These are phyloP conservation scores for Tachystola acroxantha DNA, from an alignment of 2,888 invertebrate species.

Conservation along the genomic window DNA sequence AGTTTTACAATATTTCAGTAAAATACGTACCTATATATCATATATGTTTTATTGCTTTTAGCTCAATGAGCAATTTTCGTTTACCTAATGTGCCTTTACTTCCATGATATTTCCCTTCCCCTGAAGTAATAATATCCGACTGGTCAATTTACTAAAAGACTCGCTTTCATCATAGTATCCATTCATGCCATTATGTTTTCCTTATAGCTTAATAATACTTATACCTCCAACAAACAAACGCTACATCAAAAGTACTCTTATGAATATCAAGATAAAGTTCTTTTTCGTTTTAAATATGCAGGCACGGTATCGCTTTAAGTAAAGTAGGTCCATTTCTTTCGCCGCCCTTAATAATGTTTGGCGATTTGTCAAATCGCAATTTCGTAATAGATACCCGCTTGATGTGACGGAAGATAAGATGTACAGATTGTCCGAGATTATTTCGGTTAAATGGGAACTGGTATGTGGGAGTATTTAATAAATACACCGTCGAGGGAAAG, in stretches of 20 bases:
- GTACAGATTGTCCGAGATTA: slow-evolving; percentile 43
- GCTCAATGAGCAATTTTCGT: too few relatives aligned
- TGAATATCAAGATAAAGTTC: slow-evolving; percentile 25
- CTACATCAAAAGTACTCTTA: slow-evolving; percentile 28
- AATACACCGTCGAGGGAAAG: slow-evolving; percentile 1
- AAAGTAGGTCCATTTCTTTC: slow-evolving; percentile 72
- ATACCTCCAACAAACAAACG: slow-evolving; percentile 27
- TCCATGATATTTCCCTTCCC: background rate
- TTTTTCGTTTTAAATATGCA: slow-evolving; percentile 24
- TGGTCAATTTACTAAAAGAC: slow-evolving; percentile 57
- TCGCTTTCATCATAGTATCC: slow-evolving; percentile 55
- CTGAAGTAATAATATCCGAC: slow-evolving; percentile 23
- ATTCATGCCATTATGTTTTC: slow-evolving; percentile 57
- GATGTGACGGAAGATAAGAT: slow-evolving; percentile 61
- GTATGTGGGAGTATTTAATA: slow-evolving; percentile 5
- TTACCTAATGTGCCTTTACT: too few relatives aligned
- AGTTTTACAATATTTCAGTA: too few relatives aligned
- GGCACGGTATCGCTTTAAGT: slow-evolving; percentile 50
- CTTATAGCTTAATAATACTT: slow-evolving; percentile 60
- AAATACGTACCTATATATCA: too few relatives aligned
- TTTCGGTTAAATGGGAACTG: slow-evolving; percentile 19
- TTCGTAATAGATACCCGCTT: slow-evolving; percentile 74
- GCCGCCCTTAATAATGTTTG: slow-evolving; percentile 73
- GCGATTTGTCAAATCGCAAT: slow-evolving; percentile 77
- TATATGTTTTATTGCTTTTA: too few relatives aligned